Evolutionary conservation across 2,113 vertebrate genomes (phyloP).

Genomic region (Casuarius casuarius): DNA sequence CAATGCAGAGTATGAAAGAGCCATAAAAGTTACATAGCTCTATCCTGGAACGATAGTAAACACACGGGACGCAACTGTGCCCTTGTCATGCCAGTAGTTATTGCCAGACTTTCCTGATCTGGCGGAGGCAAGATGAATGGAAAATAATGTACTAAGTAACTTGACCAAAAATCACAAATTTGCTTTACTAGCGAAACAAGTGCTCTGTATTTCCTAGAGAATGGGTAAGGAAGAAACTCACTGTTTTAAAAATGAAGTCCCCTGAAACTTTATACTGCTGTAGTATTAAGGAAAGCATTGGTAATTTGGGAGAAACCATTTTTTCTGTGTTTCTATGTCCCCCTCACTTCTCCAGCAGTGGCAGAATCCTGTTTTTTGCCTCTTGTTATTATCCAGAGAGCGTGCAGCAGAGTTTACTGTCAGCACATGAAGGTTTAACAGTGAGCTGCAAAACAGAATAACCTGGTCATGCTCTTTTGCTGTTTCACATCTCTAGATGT

Average conservation of each 20-base stretch:
- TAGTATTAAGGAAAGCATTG: neutral
- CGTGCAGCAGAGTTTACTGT: neutral
- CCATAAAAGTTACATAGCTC: neutral
- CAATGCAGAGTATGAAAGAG: neutral
- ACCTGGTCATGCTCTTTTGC: neutral
- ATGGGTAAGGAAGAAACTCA: neutral
- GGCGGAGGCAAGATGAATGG: neutral
- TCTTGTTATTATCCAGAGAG: neutral
- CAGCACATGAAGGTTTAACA: neutral
- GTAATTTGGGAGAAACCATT: neutral
- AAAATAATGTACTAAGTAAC: neutral
- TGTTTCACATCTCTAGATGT: neutral
- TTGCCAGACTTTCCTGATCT: neutral
- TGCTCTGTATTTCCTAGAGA: neutral
- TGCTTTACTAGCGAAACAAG: neutral
- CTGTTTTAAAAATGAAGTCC: neutral
- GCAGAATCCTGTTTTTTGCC: neutral
- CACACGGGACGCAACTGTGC: neutral
- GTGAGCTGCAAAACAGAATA: neutral
- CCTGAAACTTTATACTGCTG: neutral
- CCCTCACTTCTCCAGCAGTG: neutral
- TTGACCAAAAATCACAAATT: neutral
- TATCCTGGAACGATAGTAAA: neutral
- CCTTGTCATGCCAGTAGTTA: neutral
- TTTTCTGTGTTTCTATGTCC: neutral